Evolutionary conservation across 2,888 invertebrate genomes (phyloP).

Genomic region (Peribatodes rhomboidaria): DNA sequence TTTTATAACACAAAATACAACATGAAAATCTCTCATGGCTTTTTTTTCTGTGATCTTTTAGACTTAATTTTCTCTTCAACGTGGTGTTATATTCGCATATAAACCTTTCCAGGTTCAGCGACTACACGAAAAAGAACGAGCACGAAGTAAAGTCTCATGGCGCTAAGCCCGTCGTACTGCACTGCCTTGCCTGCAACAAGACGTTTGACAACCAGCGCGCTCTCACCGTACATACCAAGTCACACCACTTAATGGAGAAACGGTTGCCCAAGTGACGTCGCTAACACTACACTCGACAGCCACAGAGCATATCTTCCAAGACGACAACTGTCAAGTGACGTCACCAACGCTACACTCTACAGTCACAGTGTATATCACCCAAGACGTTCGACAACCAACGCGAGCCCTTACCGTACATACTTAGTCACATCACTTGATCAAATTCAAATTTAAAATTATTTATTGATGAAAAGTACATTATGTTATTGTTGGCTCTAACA

Average conservation of each 20-base stretch:
- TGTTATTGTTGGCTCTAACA: too few relatives aligned
- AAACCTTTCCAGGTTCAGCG: conserved; percentile 64
- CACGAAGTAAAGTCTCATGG: conserved; percentile 73
- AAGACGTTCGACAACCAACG: conserved; percentile 80
- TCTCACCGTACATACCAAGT: conserved; percentile 76
- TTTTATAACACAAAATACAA: too few relatives aligned
- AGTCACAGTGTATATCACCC: too few relatives aligned
- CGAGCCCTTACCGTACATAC: conserved; percentile 78
- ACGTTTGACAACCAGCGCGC: conserved; percentile 80
- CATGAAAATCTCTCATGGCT: too few relatives aligned
- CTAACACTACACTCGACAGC: too few relatives aligned
- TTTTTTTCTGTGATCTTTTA: too few relatives aligned
- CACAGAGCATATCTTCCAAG: too few relatives aligned
- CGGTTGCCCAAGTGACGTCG: neutral
- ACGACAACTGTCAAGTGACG: neutral
- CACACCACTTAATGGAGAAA: conserved; percentile 66
- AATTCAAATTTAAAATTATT: too few relatives aligned
- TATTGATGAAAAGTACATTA: too few relatives aligned
- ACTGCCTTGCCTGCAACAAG: conserved; percentile 79
- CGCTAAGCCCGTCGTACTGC: conserved; percentile 67
- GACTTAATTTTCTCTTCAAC: too few relatives aligned
- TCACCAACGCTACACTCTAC: too few relatives aligned
- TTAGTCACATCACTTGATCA: conserved; percentile 68
- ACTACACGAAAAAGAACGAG: conserved; percentile 72
- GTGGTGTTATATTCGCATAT: too few relatives aligned